phyloP scores from a whole-genome alignment of 2,888 invertebrate genomes.

The Mystacides longicornis region DNA sequence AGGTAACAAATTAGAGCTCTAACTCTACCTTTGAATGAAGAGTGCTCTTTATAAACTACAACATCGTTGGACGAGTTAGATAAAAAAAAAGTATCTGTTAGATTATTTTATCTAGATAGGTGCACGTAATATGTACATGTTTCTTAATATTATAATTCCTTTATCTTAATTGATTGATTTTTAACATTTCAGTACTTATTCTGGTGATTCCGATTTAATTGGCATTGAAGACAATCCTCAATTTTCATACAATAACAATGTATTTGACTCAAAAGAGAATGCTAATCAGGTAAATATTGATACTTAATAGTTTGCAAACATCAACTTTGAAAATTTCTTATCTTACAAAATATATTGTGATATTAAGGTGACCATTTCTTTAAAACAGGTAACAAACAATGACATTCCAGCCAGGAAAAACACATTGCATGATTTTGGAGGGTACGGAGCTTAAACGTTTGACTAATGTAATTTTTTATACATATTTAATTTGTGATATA shows the following conservation, averaged over 20 bases:
- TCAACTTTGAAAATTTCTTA: not conserved
- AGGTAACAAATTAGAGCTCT: too few species aligned
- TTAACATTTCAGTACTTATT: slow-evolving; percentile 43
- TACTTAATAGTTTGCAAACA: not conserved
- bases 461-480: not conserved
- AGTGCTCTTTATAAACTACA: too few species aligned
- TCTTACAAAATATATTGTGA: not conserved
- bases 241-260: slow-evolving; percentile 37
- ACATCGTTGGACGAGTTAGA: too few species aligned
- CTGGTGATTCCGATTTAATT: slow-evolving; percentile 58
- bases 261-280: slow-evolving; percentile 5
- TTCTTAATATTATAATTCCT: not conserved
- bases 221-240: slow-evolving; percentile 61
- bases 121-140: not conserved
- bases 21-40: too few species aligned
- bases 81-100: too few species aligned
- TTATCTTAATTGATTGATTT: slow-evolving; percentile 6
- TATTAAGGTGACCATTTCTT: not conserved
- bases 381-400: not conserved
- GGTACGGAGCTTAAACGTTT: not conserved
- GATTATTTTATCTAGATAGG: not conserved
- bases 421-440: not conserved
- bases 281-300: not conserved
- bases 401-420: not conserved
- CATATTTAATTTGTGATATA: not conserved